Evolutionary conservation across 2,797 vertebrate species (phyloP), one percentile per base, ranked within the genome.

Genomic region (Danio jaintianensis): DNA sequence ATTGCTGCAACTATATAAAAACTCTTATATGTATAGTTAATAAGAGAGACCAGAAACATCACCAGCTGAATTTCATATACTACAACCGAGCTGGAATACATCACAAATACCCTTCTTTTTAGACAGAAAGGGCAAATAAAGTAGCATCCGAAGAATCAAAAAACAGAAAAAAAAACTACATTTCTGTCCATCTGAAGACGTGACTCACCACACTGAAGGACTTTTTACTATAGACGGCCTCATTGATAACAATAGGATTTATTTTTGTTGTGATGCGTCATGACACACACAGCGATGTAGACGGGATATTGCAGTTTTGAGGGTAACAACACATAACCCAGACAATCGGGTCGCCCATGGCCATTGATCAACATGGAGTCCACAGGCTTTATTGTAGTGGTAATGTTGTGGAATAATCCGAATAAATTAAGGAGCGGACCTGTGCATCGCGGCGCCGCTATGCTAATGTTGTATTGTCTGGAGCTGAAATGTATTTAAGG

Each of bases 401-500:
- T 73, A 55, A 70, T 67, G 38, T 47, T 62, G 70, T 72, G 47
- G 67, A 78, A 66, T 64, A 80, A 67, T 80, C 70, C 63, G 43
- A 79, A 63, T 29, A 59, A 66, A 59, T 78, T 63, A 75, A 36
- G 20, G 29, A 29, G 42, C 50, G 75, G 48, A 67, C 56, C 69
- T 59, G 53, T 18, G 20, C 29, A 36, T 56, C 40, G n/a, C 73
- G 2, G 18, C 18, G 58, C 66, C 48, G 75, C 75, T 78, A 82
- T 72, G 55, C 40, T 40, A 81, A 85, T 83, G 86, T 50, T 68
- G 75, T 85, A 76, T 58, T 74, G 82, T 75, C 77, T 76, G 67
- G 71, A 62, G 71, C 71, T 79, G n/a, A 88, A 67, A 64, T 85
- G 86, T 91, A 88, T 91, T 91, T 88, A 87, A 83, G 86, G 86